Evolutionary conservation across 2,113 vertebrate species (phyloP), one percentile per base, ranked within the genome.

Genomic region (Platysteira castanea): DNA sequence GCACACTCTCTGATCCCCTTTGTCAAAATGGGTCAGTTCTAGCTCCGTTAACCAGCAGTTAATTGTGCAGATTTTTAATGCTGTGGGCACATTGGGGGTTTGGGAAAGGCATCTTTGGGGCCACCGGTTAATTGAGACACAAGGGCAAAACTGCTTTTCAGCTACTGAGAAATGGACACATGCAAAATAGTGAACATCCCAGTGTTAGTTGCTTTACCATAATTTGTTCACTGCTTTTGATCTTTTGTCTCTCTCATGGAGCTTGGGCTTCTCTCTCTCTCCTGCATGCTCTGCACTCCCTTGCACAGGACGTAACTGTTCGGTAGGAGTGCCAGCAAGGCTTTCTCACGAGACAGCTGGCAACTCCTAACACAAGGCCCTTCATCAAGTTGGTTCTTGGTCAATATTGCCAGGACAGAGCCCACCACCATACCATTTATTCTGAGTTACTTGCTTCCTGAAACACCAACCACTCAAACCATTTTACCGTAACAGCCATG

Each of bases 401-500:
- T 57, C 50, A 86, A 1, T 80, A 67, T 77, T 83, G n/a, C 31
- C n/a, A 39, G 44, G 63, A 73, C 6, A 49, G 39, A 76, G 22
- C 11, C 20, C 28, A 52, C 9, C 28, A 56, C 14, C 4, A 1
- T 11, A 4, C 8, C 10, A 74, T 77, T 52, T 56, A 9, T 74
- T 61, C 3, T 1, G 60, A 69, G 56, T 23, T 65, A 54, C 20
- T 17, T 42, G 19, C 24, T 88, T 77, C 64, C 64, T 22, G 7
- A 88, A 83, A 80, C 5, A 73, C 26, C 49, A 50, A 15, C 9
- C 18, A 39, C n/a, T 22, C 46, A 53, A 46, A 52, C 9, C 0
- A 0, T 60, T 69, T 49, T 67, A n/a, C 13, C 2, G 1, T 9
- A 5, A 63, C 1, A 67, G 47, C 18, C 17, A 3, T 0, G 1